These are phyloP conservation scores for Branchipolynoe longqiensis DNA, from an alignment of 2,888 invertebrate species.

Conservation along the genomic window DNA sequence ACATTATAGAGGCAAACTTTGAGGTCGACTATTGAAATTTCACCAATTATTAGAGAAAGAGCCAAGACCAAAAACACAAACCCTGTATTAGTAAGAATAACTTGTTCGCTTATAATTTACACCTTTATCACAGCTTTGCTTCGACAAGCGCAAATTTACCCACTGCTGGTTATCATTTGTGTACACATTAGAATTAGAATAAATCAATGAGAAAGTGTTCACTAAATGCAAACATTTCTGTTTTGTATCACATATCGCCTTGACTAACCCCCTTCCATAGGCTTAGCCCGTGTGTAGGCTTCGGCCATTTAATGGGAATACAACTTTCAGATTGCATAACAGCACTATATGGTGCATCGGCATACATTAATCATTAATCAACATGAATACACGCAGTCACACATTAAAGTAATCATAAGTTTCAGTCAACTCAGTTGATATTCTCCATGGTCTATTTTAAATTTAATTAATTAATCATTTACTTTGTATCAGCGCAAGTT, in stretches of 20 bases:
- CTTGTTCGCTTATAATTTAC: conserved; percentile 14
- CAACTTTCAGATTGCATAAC: no score
- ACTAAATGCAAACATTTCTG: conserved; percentile 8
- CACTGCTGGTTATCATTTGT: conserved; percentile 41
- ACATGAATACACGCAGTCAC: neutral
- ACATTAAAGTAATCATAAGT: neutral
- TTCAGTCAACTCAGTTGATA: no score
- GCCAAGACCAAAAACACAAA: conserved; percentile 31
- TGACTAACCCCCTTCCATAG: neutral
- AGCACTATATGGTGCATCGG: no score
- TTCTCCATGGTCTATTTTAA: no score
- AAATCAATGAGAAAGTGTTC: neutral
- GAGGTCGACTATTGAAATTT: no score
- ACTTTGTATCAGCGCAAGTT: no score
- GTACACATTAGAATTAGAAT: neutral
- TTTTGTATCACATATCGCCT: conserved; percentile 37
- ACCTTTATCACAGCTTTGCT: conserved; percentile 37
- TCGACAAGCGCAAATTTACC: conserved; percentile 42
- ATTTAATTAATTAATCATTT: no score
- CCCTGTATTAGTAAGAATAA: conserved; percentile 50
- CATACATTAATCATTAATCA: no score
- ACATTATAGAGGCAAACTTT: no score
- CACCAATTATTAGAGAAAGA: neutral
- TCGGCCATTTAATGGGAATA: no score
- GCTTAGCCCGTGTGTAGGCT: neutral